These are phyloP conservation scores for Labia minor DNA, from an alignment of 2,888 invertebrate genomes.

Conservation along the genomic window DNA sequence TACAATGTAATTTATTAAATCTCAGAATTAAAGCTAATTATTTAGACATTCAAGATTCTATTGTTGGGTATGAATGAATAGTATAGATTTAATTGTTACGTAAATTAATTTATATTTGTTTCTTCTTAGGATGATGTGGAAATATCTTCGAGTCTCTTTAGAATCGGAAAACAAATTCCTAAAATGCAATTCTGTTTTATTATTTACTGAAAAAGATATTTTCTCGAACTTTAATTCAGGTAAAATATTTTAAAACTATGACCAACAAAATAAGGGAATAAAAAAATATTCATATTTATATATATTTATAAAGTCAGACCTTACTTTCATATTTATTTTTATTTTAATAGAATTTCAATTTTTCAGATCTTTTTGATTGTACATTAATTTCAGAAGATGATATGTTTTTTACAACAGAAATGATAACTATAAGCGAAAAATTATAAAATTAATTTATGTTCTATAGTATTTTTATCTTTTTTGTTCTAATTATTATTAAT, in stretches of 20 bases:
- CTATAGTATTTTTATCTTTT: too few relatives aligned
- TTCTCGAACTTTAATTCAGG: background rate
- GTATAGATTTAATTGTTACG: background rate
- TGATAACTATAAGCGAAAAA: background rate
- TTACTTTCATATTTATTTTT: background rate
- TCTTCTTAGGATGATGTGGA: background rate
- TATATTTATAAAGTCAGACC: background rate
- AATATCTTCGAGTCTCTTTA: background rate
- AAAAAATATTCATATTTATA: too few relatives aligned
- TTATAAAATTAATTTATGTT: too few relatives aligned
- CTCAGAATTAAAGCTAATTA: background rate
- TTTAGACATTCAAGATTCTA: background rate
- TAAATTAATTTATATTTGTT: background rate
- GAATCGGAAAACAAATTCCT: background rate
- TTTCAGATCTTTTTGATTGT: background rate
- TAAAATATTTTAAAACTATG: too few relatives aligned
- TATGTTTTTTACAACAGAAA: background rate
- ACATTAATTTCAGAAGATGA: background rate
- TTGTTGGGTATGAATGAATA: background rate
- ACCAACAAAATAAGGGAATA: too few relatives aligned
- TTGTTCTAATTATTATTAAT: too few relatives aligned
- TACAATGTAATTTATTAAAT: background rate
- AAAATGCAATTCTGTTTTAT: background rate
- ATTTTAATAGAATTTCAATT: background rate
- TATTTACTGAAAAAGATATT: background rate